A percentile compares a stretch with the other conserved stretches of the same genome.
Conservation (phyloP, 1,140 invertebrate species). For the Amyelois transitella region DNA sequence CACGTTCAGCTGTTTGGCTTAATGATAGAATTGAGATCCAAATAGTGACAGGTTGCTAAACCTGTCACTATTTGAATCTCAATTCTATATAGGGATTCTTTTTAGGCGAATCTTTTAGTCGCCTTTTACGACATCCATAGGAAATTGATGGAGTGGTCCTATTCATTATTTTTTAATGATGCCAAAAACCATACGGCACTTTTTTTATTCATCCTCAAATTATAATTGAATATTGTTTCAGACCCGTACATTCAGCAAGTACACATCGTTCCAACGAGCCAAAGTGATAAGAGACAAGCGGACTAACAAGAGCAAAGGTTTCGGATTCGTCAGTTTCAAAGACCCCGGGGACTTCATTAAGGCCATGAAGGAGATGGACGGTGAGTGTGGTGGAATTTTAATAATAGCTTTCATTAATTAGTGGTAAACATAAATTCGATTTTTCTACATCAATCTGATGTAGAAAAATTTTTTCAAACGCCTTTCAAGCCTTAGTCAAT, state of each 20-base stretch:
- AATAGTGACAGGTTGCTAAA: too few species aligned
- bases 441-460: neutral
- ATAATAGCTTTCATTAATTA: neutral
- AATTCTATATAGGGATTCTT: too few species aligned
- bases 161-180: too few species aligned
- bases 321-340: constrained; percentile 99
- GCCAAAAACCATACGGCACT: too few species aligned
- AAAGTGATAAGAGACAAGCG: constrained; percentile 97
- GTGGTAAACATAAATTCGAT: neutral
- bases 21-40: too few species aligned
- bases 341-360: constrained; percentile 98
- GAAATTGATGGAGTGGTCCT: too few species aligned
- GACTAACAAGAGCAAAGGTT: constrained; percentile 99
- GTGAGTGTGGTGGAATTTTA: constrained; percentile 62
- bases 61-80: too few species aligned
- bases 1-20: too few species aligned
- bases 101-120: too few species aligned
- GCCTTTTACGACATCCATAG: too few species aligned
- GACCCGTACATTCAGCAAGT: constrained; percentile 94
- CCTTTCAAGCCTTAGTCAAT: neutral
- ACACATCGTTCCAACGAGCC: constrained; percentile 94
- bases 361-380: constrained; percentile 99
- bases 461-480: neutral
- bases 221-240: constrained; percentile 31
- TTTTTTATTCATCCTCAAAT: too few species aligned